A percentile compares a stretch with the other conserved stretches of the same genome.
phyloP scores from a whole-genome alignment of 1,140 invertebrate species.

The Daktulosphaira vitifoliae region DNA sequence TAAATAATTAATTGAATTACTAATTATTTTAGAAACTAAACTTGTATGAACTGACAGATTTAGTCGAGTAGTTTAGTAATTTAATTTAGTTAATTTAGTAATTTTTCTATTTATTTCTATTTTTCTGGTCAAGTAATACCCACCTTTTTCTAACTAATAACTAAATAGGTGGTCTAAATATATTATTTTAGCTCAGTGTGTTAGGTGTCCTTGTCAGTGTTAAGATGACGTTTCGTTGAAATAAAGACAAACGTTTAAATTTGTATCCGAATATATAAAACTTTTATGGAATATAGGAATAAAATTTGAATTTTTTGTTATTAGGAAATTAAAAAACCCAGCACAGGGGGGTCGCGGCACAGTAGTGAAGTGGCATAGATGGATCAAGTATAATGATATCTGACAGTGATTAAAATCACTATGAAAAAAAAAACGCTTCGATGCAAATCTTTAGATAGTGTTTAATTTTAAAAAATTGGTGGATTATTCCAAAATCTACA shows the following conservation, averaged over 20 bases:
- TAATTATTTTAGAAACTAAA: conserved; percentile 7
- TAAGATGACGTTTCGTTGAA: conserved; percentile 4
- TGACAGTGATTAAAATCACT: too few relatives aligned
- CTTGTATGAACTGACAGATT: conserved; percentile 1
- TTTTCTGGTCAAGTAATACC: conserved; percentile 1
- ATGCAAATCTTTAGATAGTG: too few relatives aligned
- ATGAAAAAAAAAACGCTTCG: too few relatives aligned
- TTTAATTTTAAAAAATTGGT: too few relatives aligned
- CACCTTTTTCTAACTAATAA: background rate
- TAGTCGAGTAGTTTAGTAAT: conserved; percentile 14
- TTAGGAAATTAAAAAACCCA: too few relatives aligned
- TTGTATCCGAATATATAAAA: conserved; percentile 4
- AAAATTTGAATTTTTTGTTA: too few relatives aligned
- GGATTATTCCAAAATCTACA: too few relatives aligned
- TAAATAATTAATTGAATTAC: too few relatives aligned
- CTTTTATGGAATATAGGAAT: conserved; percentile 10
- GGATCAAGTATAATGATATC: too few relatives aligned
- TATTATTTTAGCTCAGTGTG: background rate
- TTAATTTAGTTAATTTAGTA: conserved; percentile 10
- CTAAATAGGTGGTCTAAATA: conserved; percentile 3
- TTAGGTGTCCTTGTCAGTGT: conserved; percentile 5
- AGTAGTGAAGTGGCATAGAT: too few relatives aligned
- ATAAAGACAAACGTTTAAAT: conserved; percentile 1
- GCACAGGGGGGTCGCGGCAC: too few relatives aligned
- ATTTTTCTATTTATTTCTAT: conserved; percentile 7